phyloP scores from a whole-genome alignment of 2,113 vertebrate species.

The Polyodon spathula region DNA sequence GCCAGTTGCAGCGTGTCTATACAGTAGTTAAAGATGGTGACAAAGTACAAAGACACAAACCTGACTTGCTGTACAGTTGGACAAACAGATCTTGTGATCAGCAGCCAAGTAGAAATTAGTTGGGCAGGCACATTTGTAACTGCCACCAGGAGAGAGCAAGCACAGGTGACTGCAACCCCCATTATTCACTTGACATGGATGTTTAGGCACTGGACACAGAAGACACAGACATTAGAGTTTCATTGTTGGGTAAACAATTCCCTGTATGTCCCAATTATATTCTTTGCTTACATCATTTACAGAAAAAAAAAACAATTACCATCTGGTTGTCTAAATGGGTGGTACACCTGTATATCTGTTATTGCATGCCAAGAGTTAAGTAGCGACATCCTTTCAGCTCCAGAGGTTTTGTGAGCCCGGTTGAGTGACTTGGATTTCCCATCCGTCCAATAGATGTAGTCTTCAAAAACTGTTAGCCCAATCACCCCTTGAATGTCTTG shows the following conservation, averaged over 20 bases:
- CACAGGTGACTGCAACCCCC: slow-evolving; percentile 96
- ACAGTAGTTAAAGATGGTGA: not conserved
- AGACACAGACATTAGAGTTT: too few species aligned
- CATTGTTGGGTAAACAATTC: too few species aligned
- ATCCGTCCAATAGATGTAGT: slow-evolving; percentile 97
- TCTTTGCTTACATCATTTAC: not conserved
- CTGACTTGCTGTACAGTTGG: slow-evolving; percentile 97
- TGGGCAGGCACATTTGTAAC: slow-evolving; percentile 85
- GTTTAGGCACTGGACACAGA: slow-evolving; percentile 69
- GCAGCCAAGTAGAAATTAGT: slow-evolving; percentile 94
- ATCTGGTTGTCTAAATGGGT: slow-evolving; percentile 90
- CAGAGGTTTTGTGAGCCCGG: slow-evolving; percentile 90
- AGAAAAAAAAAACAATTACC: slow-evolving; percentile 59
- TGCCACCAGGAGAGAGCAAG: slow-evolving; percentile 75
- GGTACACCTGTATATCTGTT: slow-evolving; percentile 93
- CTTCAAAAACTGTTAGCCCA: slow-evolving; percentile 91
- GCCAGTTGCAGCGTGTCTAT: not conserved
- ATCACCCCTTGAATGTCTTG: slow-evolving; percentile 90
- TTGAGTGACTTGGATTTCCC: slow-evolving; percentile 94
- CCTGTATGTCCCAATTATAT: not conserved
- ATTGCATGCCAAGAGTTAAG: slow-evolving; percentile 96
- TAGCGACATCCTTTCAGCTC: slow-evolving; percentile 72
- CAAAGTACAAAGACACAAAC: slow-evolving; percentile 43
- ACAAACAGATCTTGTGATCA: slow-evolving; percentile 87
- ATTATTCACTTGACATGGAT: slow-evolving; percentile 82